Evolutionary conservation across 2,888 invertebrate genomes (phyloP).

Genomic region (Lepidonotus clava): DNA sequence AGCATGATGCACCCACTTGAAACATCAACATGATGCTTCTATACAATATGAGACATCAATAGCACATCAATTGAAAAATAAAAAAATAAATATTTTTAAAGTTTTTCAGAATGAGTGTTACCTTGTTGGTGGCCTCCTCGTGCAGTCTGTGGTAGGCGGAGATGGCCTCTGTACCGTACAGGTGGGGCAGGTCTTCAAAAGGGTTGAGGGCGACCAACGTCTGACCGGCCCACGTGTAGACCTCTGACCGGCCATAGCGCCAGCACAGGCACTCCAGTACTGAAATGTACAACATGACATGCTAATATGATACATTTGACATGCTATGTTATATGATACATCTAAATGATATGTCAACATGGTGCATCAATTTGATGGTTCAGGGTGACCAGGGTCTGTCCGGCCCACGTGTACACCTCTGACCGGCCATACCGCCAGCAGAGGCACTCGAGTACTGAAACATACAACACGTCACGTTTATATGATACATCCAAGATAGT

Average conservation of each 20-base stretch:
- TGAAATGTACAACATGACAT: slow-evolving; percentile 61
- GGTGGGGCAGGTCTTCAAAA: slow-evolving; percentile 67
- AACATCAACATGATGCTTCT: neutral
- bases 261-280: slow-evolving; percentile 71
- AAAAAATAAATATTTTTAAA: too few species aligned
- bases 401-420: slow-evolving; percentile 72
- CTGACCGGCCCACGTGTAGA: slow-evolving; percentile 74
- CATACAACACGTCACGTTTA: too few species aligned
- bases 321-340: neutral
- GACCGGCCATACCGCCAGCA: slow-evolving; percentile 65
- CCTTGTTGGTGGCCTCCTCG: neutral
- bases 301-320: neutral
- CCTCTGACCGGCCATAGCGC: slow-evolving; percentile 65
- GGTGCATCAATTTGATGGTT: slow-evolving; percentile 68
- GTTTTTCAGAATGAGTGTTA: too few species aligned
- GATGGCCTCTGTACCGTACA: slow-evolving; percentile 67
- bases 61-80: too few species aligned
- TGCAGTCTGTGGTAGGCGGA: slow-evolving; percentile 37
- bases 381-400: slow-evolving; percentile 72
- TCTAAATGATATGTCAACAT: neutral
- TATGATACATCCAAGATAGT: too few species aligned
- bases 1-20: neutral
- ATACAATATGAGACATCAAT: neutral
- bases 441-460: slow-evolving; percentile 72
- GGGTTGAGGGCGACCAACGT: slow-evolving; percentile 76